Percentiles rank a stretch among this genome's conserved stretches.
These are phyloP conservation scores for Tricholauxania praeusta DNA, from an alignment of 2,888 invertebrate genomes.

Conservation along the genomic window DNA sequence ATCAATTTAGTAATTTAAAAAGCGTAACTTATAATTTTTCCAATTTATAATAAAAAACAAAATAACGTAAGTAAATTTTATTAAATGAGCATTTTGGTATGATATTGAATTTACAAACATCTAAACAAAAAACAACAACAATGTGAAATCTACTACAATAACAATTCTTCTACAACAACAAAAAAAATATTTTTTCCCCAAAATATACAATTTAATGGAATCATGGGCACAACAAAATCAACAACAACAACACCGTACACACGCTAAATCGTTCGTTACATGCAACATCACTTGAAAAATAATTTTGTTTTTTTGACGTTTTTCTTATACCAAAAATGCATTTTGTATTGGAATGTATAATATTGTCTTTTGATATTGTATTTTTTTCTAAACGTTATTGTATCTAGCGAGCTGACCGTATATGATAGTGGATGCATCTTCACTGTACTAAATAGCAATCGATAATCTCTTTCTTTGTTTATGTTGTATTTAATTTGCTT, in stretches of 20 bases:
- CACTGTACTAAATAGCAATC: conserved; percentile 49
- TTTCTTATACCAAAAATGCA: no score
- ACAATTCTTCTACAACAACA: not conserved
- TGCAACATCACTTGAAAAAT: no score
- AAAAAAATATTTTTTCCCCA: not conserved
- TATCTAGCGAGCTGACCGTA: conserved; percentile 59
- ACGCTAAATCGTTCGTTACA: no score
- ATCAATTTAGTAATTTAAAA: conserved; percentile 23
- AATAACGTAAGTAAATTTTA: conserved; percentile 39
- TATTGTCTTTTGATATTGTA: no score
- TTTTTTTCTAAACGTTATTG: no score
- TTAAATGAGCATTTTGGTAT: conserved; percentile 23
- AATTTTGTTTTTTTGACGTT: no score
- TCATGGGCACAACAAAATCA: not conserved
- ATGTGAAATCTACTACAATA: conserved; percentile 6
- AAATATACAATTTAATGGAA: conserved; percentile 7
- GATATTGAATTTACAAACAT: conserved; percentile 8
- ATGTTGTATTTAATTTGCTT: not conserved
- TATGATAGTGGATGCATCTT: conserved; percentile 58
- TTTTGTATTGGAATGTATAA: no score
- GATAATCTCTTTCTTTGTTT: conserved; percentile 33
- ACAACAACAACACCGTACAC: not conserved
- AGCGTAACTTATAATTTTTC: conserved; percentile 55
- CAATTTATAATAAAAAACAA: conserved; percentile 49
- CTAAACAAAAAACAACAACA: conserved; percentile 12